Percentiles rank a stretch among this genome's conserved stretches.
phyloP scores from a whole-genome alignment of 2,888 invertebrate genomes.

The Blastobasis adustella region DNA sequence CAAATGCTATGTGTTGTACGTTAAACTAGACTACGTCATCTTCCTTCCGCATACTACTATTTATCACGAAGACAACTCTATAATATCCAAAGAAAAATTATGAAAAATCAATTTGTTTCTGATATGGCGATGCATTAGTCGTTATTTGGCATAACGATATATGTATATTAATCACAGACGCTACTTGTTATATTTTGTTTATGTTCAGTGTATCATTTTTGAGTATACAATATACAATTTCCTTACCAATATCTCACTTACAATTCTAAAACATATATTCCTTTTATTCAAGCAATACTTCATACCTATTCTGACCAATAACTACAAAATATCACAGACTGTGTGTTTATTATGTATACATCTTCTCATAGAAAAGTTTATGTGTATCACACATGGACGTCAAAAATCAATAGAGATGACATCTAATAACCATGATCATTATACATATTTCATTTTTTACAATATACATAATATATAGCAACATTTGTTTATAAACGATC shows the following conservation, averaged over 20 bases:
- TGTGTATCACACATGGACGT: slow-evolving; percentile 74
- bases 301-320: slow-evolving; percentile 69
- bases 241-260: slow-evolving; percentile 67
- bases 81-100: slow-evolving; percentile 18
- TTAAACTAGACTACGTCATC: no score
- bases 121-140: slow-evolving; percentile 69
- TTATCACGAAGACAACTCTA: no score
- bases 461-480: slow-evolving; percentile 43
- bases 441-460: slow-evolving; percentile 52
- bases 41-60: no score
- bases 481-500: slow-evolving; percentile 51
- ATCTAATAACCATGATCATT: slow-evolving; percentile 62
- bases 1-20: no score
- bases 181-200: slow-evolving; percentile 52
- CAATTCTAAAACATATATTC: slow-evolving; percentile 64
- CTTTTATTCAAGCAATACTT: slow-evolving; percentile 70
- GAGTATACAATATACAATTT: slow-evolving; percentile 60
- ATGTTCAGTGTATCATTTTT: slow-evolving; percentile 44
- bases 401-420: slow-evolving; percentile 69
- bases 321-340: slow-evolving; percentile 76
- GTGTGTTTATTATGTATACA: slow-evolving; percentile 75
- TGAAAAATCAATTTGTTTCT: slow-evolving; percentile 61
- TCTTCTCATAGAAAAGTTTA: slow-evolving; percentile 73
- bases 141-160: slow-evolving; percentile 58
- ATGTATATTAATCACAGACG: slow-evolving; percentile 70